Evolutionary conservation across 1,140 invertebrate genomes (phyloP), one percentile per base, ranked within the genome.

Genomic region (Lordiphosa collinella): DNA sequence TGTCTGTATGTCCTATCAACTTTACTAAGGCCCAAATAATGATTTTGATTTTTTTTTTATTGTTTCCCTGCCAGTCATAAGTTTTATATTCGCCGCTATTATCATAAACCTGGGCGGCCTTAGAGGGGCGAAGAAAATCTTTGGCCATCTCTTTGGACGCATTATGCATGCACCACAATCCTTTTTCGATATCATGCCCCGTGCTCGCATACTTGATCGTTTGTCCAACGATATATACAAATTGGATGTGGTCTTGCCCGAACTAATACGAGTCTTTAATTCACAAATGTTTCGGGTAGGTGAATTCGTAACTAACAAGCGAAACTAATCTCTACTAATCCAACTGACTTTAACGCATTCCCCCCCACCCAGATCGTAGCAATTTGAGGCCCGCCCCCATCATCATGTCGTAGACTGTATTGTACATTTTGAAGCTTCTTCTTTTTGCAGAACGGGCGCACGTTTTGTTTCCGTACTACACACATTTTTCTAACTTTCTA

Each of bases 121-220:
- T 34, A 43, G 44, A 3, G 85, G 66, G 1, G 57, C 86, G 4
- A 40, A 69, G 36, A 54, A 46, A 53, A 57, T 78, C 46, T 85
- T 80, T 59, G 13, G 52, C 31, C 56, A 55, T 41, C 90, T 95
- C 48, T 91, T 96, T 47, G 74, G 86, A 46, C 91, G 91, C 73
- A 88, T 94, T 69, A 76, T 96, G 69, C 90, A 89, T 52, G 92
- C 91, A 68, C 92, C 94, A 14, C 92, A 94, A 89, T 89, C 89
- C 46, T 96, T 96, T 91, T 96, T 96, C 89, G 94, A 95, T 89
- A 91, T 90, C 37, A 94, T 93, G 67, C 94, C 95, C 4, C 88
- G 90, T 56, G 95, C 94, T 65, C 91, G 94, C 67, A 92, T 95
- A 66, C 88, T 96, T 56, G 94, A 93, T 89, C 91, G 94, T 68